Evolutionary conservation across 2,888 invertebrate species (phyloP).

Genomic region (Napeogenes sylphis): DNA sequence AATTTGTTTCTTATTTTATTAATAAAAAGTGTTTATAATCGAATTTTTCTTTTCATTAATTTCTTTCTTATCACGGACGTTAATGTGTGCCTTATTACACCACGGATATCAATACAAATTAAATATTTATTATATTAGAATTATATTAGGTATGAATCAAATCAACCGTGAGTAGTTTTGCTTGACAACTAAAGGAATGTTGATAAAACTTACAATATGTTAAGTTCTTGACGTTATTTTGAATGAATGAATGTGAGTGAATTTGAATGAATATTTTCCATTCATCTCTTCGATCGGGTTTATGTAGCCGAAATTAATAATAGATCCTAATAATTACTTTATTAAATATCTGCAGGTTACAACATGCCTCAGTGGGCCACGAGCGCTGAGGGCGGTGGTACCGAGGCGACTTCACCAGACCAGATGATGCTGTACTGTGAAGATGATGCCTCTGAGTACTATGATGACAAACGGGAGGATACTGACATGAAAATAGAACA

Average conservation of each 20-base stretch:
- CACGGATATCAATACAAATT: slow-evolving; percentile 29
- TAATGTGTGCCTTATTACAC: slow-evolving; percentile 8
- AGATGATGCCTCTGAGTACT: slow-evolving; percentile 55
- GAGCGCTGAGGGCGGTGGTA: slow-evolving; percentile 50
- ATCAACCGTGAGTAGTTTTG: slow-evolving; percentile 22
- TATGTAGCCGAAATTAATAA: no score
- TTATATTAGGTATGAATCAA: slow-evolving; percentile 18
- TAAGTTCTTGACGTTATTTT: no score
- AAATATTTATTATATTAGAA: slow-evolving; percentile 28
- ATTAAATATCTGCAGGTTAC: slow-evolving; percentile 27
- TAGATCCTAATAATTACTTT: neutral
- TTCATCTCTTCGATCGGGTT: no score
- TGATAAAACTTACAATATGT: no score
- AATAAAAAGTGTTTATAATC: no score
- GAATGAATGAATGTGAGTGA: no score
- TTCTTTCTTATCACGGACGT: slow-evolving; percentile 17
- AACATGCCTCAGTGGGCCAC: slow-evolving; percentile 61
- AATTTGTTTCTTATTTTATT: no score
- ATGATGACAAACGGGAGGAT: slow-evolving; percentile 46
- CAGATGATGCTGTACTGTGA: slow-evolving; percentile 52
- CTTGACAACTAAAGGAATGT: slow-evolving; percentile 11
- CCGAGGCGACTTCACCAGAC: slow-evolving; percentile 54
- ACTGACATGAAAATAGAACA: slow-evolving; percentile 55
- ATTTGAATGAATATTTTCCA: no score
- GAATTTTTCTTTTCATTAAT: neutral